These are phyloP conservation scores for Cromileptes altivelis DNA, from an alignment of 2,113 vertebrate species.

Conservation along the genomic window DNA sequence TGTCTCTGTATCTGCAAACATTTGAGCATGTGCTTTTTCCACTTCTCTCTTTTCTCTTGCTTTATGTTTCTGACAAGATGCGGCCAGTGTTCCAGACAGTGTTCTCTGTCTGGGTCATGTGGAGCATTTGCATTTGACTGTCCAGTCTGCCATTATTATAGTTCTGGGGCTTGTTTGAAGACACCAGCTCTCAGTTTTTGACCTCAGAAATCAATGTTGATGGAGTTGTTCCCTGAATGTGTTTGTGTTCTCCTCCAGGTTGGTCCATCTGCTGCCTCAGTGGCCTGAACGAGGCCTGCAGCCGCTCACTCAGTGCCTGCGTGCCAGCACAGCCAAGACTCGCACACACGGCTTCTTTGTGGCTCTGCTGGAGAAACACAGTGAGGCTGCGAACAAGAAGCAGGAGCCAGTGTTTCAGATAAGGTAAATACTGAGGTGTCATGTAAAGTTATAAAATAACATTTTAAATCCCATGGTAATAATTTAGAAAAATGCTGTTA, in stretches of 20 bases:
- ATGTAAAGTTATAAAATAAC: not conserved
- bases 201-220: not conserved
- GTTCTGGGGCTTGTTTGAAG: not conserved
- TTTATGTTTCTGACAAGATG: no score
- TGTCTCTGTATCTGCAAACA: not conserved
- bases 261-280: constrained; percentile 85
- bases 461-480: not conserved
- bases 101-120: not conserved
- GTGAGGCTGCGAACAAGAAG: not conserved
- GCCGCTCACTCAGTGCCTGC: constrained; percentile 88
- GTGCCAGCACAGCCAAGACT: constrained; percentile 87
- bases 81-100: no score
- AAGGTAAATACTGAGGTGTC: constrained; percentile 47
- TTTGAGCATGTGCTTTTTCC: not conserved
- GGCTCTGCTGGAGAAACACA: constrained; percentile 88
- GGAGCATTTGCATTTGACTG: not conserved
- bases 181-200: not conserved
- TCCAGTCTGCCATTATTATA: not conserved
- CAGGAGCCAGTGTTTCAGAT: constrained; percentile 10
- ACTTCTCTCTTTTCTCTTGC: not conserved
- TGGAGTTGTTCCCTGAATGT: not conserved
- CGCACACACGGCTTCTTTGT: constrained; percentile 94
- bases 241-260: constrained; percentile 70
- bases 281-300: constrained; percentile 91
- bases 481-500: no score